Conservation (phyloP, 2,888 invertebrate genomes). For the Drosophila greeni region DNA sequence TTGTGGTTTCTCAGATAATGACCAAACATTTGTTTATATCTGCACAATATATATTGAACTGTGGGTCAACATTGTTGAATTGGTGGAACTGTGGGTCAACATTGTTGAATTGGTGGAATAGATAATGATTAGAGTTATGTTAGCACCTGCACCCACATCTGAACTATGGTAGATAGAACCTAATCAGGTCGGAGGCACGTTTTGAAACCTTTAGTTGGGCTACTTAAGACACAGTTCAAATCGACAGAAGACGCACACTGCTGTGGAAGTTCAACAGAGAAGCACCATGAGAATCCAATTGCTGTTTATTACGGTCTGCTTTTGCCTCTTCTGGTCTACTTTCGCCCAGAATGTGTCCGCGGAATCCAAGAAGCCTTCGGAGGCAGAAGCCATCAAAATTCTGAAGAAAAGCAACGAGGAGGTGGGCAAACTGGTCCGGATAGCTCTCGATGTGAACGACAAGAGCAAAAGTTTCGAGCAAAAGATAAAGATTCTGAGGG, state of each 20-base stretch:
- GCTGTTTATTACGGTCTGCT: slow-evolving; percentile 36
- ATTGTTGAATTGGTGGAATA: neutral
- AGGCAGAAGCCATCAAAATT: slow-evolving; percentile 5
- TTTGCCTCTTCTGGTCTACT: slow-evolving; percentile 26
- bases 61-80: neutral
- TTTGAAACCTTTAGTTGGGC: slow-evolving; percentile 3
- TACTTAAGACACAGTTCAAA: slow-evolving; percentile 47
- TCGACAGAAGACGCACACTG: slow-evolving; percentile 39
- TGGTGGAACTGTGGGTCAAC: neutral
- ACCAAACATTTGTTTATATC: neutral
- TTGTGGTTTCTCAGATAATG: neutral
- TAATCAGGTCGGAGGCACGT: slow-evolving; percentile 23
- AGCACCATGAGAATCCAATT: slow-evolving; percentile 44
- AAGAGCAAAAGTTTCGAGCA: slow-evolving; percentile 52
- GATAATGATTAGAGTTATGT: slow-evolving; percentile 1
- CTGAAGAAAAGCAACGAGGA: slow-evolving; percentile 32
- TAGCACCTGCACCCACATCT: slow-evolving; percentile 21
- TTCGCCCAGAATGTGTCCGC: neutral
- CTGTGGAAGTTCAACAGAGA: slow-evolving; percentile 13
- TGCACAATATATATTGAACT: neutral
- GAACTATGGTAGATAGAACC: slow-evolving; percentile 10
- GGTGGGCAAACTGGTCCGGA: slow-evolving; percentile 27
- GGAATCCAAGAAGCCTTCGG: neutral
- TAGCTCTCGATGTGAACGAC: slow-evolving; percentile 17
- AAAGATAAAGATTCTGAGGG: slow-evolving; percentile 37